A percentile compares a stretch with the other conserved stretches of the same genome.
phyloP scores from a whole-genome alignment of 2,797 vertebrate genomes.

The Notoglanidium macrostoma region DNA sequence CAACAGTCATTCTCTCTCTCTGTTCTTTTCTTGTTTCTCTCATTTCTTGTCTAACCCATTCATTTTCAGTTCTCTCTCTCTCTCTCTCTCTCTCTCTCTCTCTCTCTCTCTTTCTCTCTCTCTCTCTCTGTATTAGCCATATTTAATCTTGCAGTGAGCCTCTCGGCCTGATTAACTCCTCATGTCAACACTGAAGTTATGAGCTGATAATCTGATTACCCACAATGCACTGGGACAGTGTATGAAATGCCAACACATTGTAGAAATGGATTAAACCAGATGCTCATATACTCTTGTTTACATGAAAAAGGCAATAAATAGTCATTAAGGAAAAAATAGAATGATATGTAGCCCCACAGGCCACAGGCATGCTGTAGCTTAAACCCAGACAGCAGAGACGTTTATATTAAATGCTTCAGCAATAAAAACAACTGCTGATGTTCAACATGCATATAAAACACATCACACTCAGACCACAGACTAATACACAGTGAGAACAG shows the following conservation, averaged over 20 bases:
- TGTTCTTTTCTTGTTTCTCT: neutral
- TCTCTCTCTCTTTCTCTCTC: neutral
- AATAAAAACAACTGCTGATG: neutral
- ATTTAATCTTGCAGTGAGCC: neutral
- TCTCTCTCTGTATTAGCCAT: neutral
- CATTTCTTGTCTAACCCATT: neutral
- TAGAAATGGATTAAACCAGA: neutral
- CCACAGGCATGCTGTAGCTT: neutral
- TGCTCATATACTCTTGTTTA: neutral
- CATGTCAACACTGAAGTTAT: conserved; percentile 3
- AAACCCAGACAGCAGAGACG: neutral
- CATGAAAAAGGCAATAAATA: neutral
- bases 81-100: conserved; percentile 25
- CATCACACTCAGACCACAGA: neutral
- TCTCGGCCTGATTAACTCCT: conserved; percentile 5
- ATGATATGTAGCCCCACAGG: too few relatives aligned
- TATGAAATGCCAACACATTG: neutral
- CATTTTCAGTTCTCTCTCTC: neutral
- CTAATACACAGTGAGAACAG: neutral
- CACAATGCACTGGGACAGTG: conserved; percentile 1
- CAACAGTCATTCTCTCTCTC: neutral
- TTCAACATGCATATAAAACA: neutral
- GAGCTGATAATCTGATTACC: conserved; percentile 17
- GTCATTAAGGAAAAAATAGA: neutral
- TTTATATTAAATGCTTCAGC: neutral